A percentile compares a stretch with the other conserved stretches of the same genome.
These are phyloP conservation scores for Drosophila lacertosa DNA, from an alignment of 1,140 invertebrate species.

Conservation along the genomic window DNA sequence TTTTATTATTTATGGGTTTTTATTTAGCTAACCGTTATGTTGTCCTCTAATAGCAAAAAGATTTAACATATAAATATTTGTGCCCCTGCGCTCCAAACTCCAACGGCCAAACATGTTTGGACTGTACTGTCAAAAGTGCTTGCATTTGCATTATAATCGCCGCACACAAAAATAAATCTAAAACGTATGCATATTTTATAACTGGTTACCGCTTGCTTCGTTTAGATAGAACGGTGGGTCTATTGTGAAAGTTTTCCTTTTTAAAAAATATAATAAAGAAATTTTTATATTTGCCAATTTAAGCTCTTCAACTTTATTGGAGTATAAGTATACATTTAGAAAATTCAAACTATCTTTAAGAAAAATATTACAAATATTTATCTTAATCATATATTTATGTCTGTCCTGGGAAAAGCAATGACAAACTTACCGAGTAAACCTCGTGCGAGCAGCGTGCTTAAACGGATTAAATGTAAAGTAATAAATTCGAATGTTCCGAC, in stretches of 20 bases:
- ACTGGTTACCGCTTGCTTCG: conserved; percentile 30
- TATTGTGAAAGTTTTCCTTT: background rate
- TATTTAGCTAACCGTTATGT: conserved; percentile 49
- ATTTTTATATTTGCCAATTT: no score
- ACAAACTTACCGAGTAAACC: background rate
- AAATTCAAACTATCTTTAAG: no score
- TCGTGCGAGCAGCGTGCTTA: background rate
- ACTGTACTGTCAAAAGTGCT: conserved; percentile 73
- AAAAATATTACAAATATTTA: no score
- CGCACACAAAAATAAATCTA: conserved; percentile 72
- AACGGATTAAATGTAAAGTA: conserved; percentile 67
- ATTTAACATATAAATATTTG: conserved; percentile 75
- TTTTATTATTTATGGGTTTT: conserved; percentile 72
- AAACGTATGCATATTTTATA: conserved; percentile 71
- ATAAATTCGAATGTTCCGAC: conserved; percentile 67
- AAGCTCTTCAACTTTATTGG: no score
- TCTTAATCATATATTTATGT: no score
- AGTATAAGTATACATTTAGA: background rate
- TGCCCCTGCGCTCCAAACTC: conserved; percentile 21
- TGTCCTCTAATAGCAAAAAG: conserved; percentile 57
- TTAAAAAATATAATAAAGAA: background rate
- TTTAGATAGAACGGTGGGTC: background rate
- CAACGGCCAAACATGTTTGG: conserved; percentile 50
- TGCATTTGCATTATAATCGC: conserved; percentile 78
- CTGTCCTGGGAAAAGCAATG: no score